Percentiles rank a stretch among this genome's conserved stretches.
Evolutionary conservation across 2,113 vertebrate genomes (phyloP).

Genomic region (Vimba vimba): DNA sequence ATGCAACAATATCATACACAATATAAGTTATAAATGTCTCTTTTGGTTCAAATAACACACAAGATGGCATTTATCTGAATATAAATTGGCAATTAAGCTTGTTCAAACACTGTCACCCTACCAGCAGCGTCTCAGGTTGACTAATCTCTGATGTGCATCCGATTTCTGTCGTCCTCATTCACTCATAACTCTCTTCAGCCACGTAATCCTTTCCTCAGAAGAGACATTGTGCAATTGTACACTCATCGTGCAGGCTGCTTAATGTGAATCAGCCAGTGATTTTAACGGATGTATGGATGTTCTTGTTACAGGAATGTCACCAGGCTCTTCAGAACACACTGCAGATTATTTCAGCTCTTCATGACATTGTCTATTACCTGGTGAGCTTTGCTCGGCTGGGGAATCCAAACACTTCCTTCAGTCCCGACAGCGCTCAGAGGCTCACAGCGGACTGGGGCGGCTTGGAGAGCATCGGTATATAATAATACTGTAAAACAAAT

Average conservation of each 20-base stretch:
- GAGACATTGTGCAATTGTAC: too few relatives aligned
- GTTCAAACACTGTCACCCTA: neutral
- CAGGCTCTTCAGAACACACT: constrained; percentile 71
- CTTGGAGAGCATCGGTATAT: constrained; percentile 68
- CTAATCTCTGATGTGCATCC: neutral
- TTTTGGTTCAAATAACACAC: neutral
- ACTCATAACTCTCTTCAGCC: too few relatives aligned
- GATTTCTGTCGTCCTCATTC: neutral
- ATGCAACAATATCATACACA: neutral
- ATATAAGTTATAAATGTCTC: neutral
- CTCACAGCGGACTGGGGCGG: constrained; percentile 72
- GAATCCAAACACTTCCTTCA: constrained; percentile 59
- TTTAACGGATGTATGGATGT: neutral
- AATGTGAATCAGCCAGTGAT: constrained; percentile 13
- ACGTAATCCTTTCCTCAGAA: too few relatives aligned
- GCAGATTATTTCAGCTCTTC: constrained; percentile 70
- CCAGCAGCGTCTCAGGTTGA: neutral
- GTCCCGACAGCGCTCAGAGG: constrained; percentile 57
- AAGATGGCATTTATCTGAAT: neutral
- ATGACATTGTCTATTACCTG: constrained; percentile 73
- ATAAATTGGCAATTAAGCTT: neutral
- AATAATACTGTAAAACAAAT: neutral
- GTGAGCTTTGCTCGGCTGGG: constrained; percentile 76
- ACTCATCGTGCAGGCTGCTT: neutral
- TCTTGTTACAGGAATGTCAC: constrained; percentile 58